phyloP scores from a whole-genome alignment of 2,888 invertebrate species.

The Abscondita cerata region DNA sequence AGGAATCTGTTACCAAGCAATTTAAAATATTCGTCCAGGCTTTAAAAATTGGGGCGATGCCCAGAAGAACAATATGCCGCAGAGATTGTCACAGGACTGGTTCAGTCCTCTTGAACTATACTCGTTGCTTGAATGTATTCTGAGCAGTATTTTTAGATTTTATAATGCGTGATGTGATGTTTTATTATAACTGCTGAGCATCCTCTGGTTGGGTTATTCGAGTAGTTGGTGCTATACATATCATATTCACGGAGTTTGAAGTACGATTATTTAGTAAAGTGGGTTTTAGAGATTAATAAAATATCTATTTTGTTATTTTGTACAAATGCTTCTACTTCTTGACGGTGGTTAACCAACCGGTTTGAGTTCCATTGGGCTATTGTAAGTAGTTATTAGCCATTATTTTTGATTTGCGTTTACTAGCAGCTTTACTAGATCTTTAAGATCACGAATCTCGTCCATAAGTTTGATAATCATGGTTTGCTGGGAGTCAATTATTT shows the following conservation, averaged over 20 bases:
- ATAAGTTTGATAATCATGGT: constrained; percentile 15
- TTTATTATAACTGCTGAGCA: constrained; percentile 11
- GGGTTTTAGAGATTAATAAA: background rate
- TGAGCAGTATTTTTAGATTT: background rate
- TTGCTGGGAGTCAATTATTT: constrained; percentile 13
- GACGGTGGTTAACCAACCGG: constrained; percentile 8
- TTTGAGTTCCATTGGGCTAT: constrained; percentile 9
- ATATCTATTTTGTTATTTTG: background rate
- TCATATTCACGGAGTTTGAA: constrained; percentile 15
- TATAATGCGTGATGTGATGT: constrained; percentile 2
- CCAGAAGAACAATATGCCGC: too few species aligned
- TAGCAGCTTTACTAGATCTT: constrained; percentile 6
- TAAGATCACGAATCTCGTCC: constrained; percentile 5
- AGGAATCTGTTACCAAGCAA: background rate
- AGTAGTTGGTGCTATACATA: constrained; percentile 5
- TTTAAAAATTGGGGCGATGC: too few species aligned
- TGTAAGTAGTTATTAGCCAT: constrained; percentile 2
- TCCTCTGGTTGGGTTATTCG: constrained; percentile 11
- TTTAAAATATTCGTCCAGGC: too few species aligned
- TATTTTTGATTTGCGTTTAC: constrained; percentile 7
- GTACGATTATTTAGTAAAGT: constrained; percentile 12
- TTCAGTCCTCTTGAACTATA: too few species aligned
- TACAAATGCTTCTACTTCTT: constrained; percentile 1
- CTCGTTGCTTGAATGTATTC: too few species aligned
- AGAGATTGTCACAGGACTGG: too few species aligned